Base-by-base conservation (phyloP, 2,888 invertebrate species). In the Temnothorax ravouxi region DNA sequence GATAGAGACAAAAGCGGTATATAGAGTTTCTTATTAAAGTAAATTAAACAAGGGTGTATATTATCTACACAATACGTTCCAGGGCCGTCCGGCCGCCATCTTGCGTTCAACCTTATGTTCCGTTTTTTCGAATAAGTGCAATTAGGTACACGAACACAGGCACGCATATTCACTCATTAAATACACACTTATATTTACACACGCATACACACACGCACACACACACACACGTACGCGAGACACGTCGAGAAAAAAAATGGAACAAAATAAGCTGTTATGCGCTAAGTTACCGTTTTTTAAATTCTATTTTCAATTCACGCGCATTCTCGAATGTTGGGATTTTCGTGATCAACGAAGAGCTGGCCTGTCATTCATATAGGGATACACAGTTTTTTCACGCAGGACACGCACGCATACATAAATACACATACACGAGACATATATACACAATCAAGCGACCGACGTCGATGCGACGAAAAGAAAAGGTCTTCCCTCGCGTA, bases 301-400 rank as follows among this genome's bases (percentile, higher is more conserved):
- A 94, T 94, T 94, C 93, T 94, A 94, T 94, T 94, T 94, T 93
- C 91, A 93, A 94, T 94, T 94, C 92, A 93, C 92, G 93, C 92
- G 93, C 92, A 93, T 94, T 94, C 94, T 93, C 93, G 93, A 93
- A 94, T 93, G 94, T 94, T 94, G 94, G 93, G 92, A 94, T 94
- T 94, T 94, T 95, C 94, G 94, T 94, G 93, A 94, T 94, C 94
- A 95, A 94, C 94, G 94, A 95, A 95, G 92, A 94, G 90, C 90
- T 90, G 90, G 90, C 90, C 90, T 90, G 90, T 90, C 90, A 89
- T 90, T 90, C 89, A 84, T 87, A 90, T 90, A 89, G 81, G 88
- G 87, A 89, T 89, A 92, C 90, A 92, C 90, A 84, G 47, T 38
- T 64, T 61, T 34, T 34, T 62, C 67, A 75, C 64, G 47, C 47